These are phyloP conservation scores for Mimumesa dahlbomi DNA, from an alignment of 2,888 invertebrate genomes.

Conservation along the genomic window DNA sequence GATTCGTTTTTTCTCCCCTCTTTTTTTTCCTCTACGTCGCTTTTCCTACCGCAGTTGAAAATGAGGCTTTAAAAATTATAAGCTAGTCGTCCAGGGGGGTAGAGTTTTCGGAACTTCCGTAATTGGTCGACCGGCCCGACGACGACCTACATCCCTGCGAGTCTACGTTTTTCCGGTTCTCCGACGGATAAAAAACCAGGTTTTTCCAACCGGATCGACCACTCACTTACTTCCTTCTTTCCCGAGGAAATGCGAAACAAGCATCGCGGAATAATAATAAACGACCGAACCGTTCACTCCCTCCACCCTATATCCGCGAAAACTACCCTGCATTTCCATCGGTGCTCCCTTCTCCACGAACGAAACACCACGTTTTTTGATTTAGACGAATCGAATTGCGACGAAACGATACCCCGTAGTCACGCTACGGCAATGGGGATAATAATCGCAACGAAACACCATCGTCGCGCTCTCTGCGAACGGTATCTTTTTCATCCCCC, in stretches of 20 bases:
- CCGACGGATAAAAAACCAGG: no score
- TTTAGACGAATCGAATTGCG: neutral
- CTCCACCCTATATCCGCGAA: no score
- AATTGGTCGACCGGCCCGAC: slow-evolving; percentile 18
- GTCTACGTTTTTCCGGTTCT: slow-evolving; percentile 24
- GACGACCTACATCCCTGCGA: slow-evolving; percentile 22
- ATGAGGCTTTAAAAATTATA: slow-evolving; percentile 25
- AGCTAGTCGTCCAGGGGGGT: neutral
- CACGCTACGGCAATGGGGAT: slow-evolving; percentile 27
- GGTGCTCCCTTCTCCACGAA: no score
- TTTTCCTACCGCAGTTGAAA: neutral
- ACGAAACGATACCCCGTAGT: slow-evolving; percentile 5
- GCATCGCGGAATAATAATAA: no score
- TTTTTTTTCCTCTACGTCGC: neutral
- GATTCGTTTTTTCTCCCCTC: neutral
- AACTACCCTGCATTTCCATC: no score
- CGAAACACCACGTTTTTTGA: slow-evolving; percentile 1
- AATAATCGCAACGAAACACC: slow-evolving; percentile 39
- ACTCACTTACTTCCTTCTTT: no score
- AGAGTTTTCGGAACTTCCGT: slow-evolving; percentile 19
- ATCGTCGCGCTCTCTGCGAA: slow-evolving; percentile 34
- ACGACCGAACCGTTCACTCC: no score
- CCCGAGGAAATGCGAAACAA: neutral
- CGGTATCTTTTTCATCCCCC: no score
- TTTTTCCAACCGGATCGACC: no score